These are phyloP conservation scores for Arenaria interpres DNA, from an alignment of 2,113 vertebrate genomes.

Conservation along the genomic window DNA sequence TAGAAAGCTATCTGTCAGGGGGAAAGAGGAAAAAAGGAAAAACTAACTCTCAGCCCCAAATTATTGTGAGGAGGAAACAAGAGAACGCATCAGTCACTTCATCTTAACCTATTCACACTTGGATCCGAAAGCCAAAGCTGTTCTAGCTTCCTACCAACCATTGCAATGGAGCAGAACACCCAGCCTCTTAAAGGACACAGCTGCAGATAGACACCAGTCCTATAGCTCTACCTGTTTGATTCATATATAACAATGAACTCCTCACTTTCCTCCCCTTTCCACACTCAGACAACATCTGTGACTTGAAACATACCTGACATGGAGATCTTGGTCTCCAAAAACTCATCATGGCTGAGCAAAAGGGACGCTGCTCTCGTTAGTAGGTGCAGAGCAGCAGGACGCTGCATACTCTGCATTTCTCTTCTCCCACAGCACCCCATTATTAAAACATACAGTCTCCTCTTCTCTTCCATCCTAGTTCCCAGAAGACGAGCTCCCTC, in stretches of 20 bases:
- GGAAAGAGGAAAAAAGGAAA: not conserved
- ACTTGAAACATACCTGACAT: not conserved
- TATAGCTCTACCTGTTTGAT: not conserved
- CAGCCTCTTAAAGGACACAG: not conserved
- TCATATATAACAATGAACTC: not conserved
- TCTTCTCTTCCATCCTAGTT: not conserved
- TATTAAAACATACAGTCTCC: not conserved
- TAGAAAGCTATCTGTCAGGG: not conserved
- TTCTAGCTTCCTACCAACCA: not conserved
- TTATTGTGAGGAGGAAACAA: not conserved
- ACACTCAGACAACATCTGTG: not conserved
- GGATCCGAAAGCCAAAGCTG: not conserved
- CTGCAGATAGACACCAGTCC: not conserved
- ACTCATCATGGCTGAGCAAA: not conserved
- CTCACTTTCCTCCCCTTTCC: not conserved
- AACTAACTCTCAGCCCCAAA: not conserved
- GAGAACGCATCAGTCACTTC: not conserved
- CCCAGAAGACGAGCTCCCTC: not conserved
- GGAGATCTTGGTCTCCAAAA: not conserved
- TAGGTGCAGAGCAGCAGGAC: not conserved
- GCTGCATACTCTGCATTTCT: not conserved
- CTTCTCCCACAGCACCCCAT: not conserved
- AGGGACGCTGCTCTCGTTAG: fast-evolving
- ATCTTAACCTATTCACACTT: not conserved
- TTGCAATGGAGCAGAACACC: not conserved